Percentiles rank a stretch among this genome's conserved stretches.
Conservation (phyloP, 2,113 vertebrate genomes). For the Chelonoidis abingdonii region DNA sequence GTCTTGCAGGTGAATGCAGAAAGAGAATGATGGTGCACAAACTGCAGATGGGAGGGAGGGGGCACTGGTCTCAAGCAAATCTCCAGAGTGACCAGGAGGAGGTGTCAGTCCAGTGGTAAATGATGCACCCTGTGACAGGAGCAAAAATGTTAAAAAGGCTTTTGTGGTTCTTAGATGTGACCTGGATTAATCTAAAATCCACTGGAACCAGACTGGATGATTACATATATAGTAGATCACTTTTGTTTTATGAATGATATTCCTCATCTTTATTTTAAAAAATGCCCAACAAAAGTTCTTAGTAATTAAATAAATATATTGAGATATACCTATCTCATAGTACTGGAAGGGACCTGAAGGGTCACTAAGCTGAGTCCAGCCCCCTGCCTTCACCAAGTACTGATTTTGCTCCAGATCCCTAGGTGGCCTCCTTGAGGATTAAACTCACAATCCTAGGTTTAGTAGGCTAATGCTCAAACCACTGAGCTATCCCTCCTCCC, state of each 20-base stretch:
- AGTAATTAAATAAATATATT: background rate
- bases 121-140: background rate
- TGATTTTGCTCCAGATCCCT: too few species aligned
- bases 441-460: too few species aligned
- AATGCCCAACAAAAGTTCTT: background rate
- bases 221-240: background rate
- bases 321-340: too few species aligned
- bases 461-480: too few species aligned
- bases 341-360: too few species aligned
- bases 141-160: background rate
- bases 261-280: background rate
- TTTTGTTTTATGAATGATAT: background rate
- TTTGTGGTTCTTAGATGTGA: background rate
- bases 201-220: background rate
- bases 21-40: background rate
- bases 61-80: background rate
- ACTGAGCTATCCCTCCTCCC: too few species aligned
- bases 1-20: background rate
- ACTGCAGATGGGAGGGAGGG: background rate
- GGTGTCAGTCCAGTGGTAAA: background rate
- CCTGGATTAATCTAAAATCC: background rate
- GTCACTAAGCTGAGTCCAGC: too few species aligned
- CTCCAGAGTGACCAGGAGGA: background rate
- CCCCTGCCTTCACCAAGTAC: too few species aligned
- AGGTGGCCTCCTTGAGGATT: too few species aligned